These are phyloP conservation scores for Alcis repandata DNA, from an alignment of 2,888 invertebrate genomes.

Conservation along the genomic window DNA sequence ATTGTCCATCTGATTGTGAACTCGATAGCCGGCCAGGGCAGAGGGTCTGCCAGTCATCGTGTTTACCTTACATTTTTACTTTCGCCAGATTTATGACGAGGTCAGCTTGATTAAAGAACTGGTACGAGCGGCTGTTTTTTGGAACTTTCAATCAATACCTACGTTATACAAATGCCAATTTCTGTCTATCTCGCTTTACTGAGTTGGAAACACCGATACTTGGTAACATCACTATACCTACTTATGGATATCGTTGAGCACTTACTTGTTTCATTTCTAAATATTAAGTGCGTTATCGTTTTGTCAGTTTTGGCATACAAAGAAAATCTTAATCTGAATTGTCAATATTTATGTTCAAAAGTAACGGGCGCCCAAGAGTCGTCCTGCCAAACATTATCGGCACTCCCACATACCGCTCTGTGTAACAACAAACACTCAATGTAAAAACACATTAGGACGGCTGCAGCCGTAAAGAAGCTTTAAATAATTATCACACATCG, in stretches of 20 bases:
- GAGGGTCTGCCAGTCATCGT: conserved; percentile 54
- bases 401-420: conserved; percentile 23
- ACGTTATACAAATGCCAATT: background rate
- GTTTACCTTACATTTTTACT: conserved; percentile 56
- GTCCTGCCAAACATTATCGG: conserved; percentile 34
- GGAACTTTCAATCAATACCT: conserved; percentile 9
- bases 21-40: conserved; percentile 44
- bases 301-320: background rate
- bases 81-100: conserved; percentile 49
- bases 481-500: conserved; percentile 66
- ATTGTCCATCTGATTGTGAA: conserved; percentile 45
- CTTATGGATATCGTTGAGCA: background rate
- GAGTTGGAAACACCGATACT: background rate
- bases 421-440: conserved; percentile 44
- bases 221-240: background rate
- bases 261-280: too few relatives aligned
- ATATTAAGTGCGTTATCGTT: too few relatives aligned
- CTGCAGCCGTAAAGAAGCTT: conserved; percentile 57
- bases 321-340: background rate
- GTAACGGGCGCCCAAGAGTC: conserved; percentile 13
- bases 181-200: conserved; percentile 5
- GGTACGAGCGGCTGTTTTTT: conserved; percentile 32
- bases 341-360: conserved; percentile 21
- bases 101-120: conserved; percentile 45
- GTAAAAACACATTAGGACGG: conserved; percentile 54